phyloP scores from a whole-genome alignment of 2,888 invertebrate genomes.

The Leptopilina drosophilae region DNA sequence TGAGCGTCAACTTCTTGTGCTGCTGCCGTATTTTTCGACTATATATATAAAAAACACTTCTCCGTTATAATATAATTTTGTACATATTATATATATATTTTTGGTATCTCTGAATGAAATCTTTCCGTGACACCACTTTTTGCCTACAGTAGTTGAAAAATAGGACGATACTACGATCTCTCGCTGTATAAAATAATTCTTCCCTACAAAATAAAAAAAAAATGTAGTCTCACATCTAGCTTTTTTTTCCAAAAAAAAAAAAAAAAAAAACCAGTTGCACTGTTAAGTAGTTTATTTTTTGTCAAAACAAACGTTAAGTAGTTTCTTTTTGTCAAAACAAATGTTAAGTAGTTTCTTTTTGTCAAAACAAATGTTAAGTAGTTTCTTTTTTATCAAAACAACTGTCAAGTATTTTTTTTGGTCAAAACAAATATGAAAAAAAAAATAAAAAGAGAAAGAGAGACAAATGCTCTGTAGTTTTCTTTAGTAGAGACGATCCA shows the following conservation, averaged over 20 bases:
- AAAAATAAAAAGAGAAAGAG: slow-evolving; percentile 57
- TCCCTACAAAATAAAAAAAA: slow-evolving; percentile 2
- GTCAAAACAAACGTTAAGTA: neutral
- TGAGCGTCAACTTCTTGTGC: slow-evolving; percentile 93
- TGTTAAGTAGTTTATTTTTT: neutral
- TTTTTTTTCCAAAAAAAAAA: neutral
- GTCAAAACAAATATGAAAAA: no score
- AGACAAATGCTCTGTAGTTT: slow-evolving; percentile 50
- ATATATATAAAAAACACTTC: slow-evolving; percentile 49
- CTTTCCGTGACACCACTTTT: slow-evolving; percentile 23
- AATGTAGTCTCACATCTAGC: slow-evolving; percentile 25
- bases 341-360: no score
- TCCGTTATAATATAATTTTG: slow-evolving; percentile 47
- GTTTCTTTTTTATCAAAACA: no score
- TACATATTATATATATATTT: slow-evolving; percentile 49
- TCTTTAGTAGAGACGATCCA: neutral
- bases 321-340: neutral
- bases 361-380: no score
- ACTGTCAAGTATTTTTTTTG: no score
- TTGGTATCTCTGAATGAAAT: slow-evolving; percentile 26
- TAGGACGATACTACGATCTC: slow-evolving; percentile 38
- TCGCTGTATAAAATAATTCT: neutral
- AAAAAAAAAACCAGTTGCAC: neutral
- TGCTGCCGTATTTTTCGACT: slow-evolving; percentile 58
- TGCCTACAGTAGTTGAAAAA: slow-evolving; percentile 35